Evolutionary conservation across 1,140 invertebrate species (phyloP), one percentile per base, ranked within the genome.

Genomic region (Calliopsis andreniformis): DNA sequence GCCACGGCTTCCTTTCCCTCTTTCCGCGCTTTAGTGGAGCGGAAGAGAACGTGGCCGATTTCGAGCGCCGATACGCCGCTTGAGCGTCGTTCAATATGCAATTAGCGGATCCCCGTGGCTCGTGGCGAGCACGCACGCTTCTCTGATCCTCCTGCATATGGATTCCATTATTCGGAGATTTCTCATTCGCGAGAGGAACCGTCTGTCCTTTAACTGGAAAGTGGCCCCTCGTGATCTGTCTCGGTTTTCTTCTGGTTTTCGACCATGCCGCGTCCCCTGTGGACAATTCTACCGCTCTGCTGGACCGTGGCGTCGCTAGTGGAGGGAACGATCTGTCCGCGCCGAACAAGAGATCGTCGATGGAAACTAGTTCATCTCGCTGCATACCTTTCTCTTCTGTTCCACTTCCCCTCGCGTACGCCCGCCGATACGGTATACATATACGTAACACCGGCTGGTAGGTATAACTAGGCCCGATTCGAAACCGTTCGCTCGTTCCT

Each of bases 331-430:
- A 58, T 58, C 55, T 28, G 49, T 35, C 32, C 20, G 35, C 20
- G 12, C 2, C 58, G 69, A 72, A 63, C 69, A 28, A 23, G 23
- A 77, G 77, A 88, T 86, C 75, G 83, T 72, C 80, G 73, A 59
- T 72, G 75, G 81, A 92, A 92, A 91, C 89, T 92, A 92, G 91
- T 91, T 91, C 91, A 92, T 91, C 89, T 87, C 84, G 87, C 84
- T 83, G 78, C 79, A 86, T 85, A 86, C 91, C 91, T 92, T 92
- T 92, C 91, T 92, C 91, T 91, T 92, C 87, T 92, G 91, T 92
- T 89, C 91, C 88, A 92, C 91, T 92, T 92, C 84, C 81, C 84
- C 80, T 70, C 64, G 58, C 62, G 30, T 66, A 23, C 10, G 35
- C 53, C 45, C 63, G 45, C 43, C 76, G 68, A 66, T 64, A 69